phyloP scores from a whole-genome alignment of 2,888 invertebrate genomes.

The Dynastes hyllus region DNA sequence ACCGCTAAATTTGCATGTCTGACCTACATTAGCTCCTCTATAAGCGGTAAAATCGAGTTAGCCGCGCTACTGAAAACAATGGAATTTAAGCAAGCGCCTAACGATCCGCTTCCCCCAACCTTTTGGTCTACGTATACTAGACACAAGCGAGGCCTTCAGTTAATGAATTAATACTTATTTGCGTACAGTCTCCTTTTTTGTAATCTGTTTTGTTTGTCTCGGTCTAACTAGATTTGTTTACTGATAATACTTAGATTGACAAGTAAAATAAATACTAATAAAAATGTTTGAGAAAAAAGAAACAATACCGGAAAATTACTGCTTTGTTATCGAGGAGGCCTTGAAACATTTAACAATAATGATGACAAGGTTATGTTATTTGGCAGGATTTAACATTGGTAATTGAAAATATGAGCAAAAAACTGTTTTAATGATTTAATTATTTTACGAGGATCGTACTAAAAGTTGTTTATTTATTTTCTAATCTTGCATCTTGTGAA shows the following conservation, averaged over 20 bases:
- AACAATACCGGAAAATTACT: background rate
- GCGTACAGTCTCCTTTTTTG: background rate
- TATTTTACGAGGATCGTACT: no score
- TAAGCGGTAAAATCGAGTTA: background rate
- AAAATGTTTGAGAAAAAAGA: background rate
- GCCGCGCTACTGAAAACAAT: conserved; percentile 16
- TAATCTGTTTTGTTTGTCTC: background rate
- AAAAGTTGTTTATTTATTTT: no score
- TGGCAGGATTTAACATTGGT: background rate
- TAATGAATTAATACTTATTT: conserved; percentile 3
- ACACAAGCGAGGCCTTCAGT: background rate
- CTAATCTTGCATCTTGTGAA: no score
- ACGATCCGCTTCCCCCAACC: background rate
- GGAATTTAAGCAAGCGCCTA: background rate
- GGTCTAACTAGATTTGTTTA: background rate
- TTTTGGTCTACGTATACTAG: no score
- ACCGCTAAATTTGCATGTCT: conserved; percentile 4
- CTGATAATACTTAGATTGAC: no score
- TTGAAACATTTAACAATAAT: background rate
- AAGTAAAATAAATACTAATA: no score
- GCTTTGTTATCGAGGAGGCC: background rate
- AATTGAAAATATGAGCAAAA: no score
- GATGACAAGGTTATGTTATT: conserved; percentile 1
- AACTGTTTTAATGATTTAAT: no score
- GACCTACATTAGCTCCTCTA: background rate